Evolutionary conservation across 2,113 vertebrate species (phyloP), one percentile per base, ranked within the genome.

Genomic region (Phyllostomus discolor): DNA sequence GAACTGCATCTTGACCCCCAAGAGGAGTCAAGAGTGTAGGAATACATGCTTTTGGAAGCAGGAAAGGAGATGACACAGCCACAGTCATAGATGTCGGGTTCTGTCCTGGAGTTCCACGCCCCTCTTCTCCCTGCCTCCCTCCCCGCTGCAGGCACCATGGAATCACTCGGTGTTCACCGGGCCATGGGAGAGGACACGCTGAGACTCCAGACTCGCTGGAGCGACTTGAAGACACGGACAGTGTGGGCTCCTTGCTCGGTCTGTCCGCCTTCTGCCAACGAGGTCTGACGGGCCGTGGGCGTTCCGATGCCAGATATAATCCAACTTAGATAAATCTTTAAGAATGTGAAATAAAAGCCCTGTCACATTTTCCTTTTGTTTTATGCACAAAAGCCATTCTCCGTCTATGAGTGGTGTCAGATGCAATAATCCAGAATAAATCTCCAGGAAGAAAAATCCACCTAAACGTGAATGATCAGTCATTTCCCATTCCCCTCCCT

Each of bases 351-450:
- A 86, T 64, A 75, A 96, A 95, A 76, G 62, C 70, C 5, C 57
- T 14, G 70, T 72, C 5, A 19, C 64, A 59, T 46, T 90, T 95
- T 87, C 66, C 52, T 64, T 96, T 96, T 96, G 89, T 96, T 95
- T 89, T 93, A n/a, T 3, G 83, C 64, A 96, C 80, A 92, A 97
- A 95, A 96, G 88, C 69, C 57, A 62, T 88, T 97, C 94, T 94
- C 0, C 0, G 22, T 81, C 12, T 43, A 10, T 90, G 91, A 95
- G 83, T 84, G 46, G 87, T 93, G 69, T 97, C 95, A 93, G 90
- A 83, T 33, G 41, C 48, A 94, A 64, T 95, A 84, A 94, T 93
- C 93, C 95, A 88, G 96, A 95, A 89, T 96, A 94, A 96, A 95
- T 93, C 91, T 96, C 91, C 94, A 84, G 89, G 95, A 96, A 96